phyloP scores from a whole-genome alignment of 2,797 vertebrate species.

The Arctocebus calabarensis region DNA sequence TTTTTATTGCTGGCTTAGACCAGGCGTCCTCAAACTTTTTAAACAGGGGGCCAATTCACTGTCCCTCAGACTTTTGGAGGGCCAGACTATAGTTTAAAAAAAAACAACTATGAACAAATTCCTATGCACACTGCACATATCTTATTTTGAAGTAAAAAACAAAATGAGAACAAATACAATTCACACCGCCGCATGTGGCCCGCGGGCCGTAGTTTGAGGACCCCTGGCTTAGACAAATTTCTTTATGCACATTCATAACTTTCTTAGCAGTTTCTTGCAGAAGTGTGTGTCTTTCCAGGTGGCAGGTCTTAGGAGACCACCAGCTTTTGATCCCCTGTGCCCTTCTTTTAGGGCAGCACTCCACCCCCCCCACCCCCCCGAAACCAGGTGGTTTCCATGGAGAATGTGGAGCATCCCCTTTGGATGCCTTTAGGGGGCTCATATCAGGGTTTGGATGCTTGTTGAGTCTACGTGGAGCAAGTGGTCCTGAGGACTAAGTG shows the following conservation, averaged over 20 bases:
- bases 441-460: background rate
- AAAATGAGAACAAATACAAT: no score
- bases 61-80: no score
- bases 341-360: background rate
- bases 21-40: no score
- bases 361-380: no score
- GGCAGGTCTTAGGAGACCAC: background rate
- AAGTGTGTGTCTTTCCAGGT: background rate
- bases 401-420: background rate
- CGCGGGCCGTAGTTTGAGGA: no score
- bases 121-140: no score
- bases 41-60: no score
- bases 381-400: background rate
- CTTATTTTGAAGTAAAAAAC: no score
- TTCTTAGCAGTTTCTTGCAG: background rate
- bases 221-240: background rate
- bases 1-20: background rate
- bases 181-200: no score
- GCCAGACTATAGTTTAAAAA: no score
- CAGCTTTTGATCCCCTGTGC: background rate
- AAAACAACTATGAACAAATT: no score
- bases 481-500: background rate
- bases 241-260: background rate
- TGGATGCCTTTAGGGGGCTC: background rate
- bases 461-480: background rate